Evolutionary conservation across 2,113 vertebrate species (phyloP), one percentile per base, ranked within the genome.

Genomic region (Ivindomyrus marchei): DNA sequence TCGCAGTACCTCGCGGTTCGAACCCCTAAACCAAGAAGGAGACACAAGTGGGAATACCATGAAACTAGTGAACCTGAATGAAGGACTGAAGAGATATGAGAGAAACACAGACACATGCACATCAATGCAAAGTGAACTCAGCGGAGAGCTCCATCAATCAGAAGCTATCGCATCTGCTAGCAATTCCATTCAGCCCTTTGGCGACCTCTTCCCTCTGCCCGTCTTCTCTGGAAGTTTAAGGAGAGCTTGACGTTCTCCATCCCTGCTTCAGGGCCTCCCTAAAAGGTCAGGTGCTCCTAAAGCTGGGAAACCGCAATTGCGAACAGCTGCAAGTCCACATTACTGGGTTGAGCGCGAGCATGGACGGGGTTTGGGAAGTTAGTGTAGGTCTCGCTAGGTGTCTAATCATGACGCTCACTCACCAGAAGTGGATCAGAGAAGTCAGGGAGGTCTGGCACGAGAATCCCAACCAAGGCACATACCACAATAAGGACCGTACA

Each of bases 371-470:
- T 85, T 85, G 83, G 83, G 19, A 10, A 85, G 56, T n/a, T 62
- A n/a, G 62, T 4, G 62, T 70, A 70, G 62, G 62, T 11, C 62
- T 70, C 62, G 1, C n/a, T 70, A 46, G 83, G 45, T 47, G 36
- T 85, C 42, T 45, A 47, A 10, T 47, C 19, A 31, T 7, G 58
- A 8, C 24, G 17, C 58, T 70, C n/a, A 95, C 97, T 96, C 96
- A 99, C 98, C 96, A 99, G 95, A 92, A 99, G 92, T 0, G 98
- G 98, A 90, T 99, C 97, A 0, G 98, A 99, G 95, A 99, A 99
- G 92, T 99, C 98, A 0, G 98, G 98, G 88, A 99, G 97, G 89
- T 99, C 98, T 0, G 98, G 98, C 24, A 99, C 98, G 24, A 99
- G 92, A 66, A 99, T 94, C 15, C 98, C 98, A 39, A 99, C 97